Conservation (phyloP, 2,797 vertebrate species). For the Oreortyx pictus region DNA sequence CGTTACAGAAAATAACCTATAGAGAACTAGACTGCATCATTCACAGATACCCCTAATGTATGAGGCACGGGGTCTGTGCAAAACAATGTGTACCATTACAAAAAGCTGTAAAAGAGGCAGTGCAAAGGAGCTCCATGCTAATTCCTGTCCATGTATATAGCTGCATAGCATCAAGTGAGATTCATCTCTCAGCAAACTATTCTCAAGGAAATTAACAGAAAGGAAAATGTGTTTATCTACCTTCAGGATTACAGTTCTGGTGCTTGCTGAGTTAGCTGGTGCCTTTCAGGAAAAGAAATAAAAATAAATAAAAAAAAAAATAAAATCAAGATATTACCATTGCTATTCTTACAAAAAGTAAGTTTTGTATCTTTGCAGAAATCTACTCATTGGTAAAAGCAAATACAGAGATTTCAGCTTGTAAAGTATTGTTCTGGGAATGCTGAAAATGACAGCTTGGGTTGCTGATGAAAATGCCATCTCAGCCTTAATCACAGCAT, state of each 20-base stretch:
- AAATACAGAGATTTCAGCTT: slow-evolving; percentile 1
- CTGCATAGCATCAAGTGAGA: background rate
- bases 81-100: fast-evolving
- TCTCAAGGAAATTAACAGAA: background rate
- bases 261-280: background rate
- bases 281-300: background rate
- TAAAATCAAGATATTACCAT: background rate
- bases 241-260: background rate
- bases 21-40: background rate
- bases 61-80: fast-evolving
- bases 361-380: background rate
- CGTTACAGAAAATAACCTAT: background rate
- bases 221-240: background rate
- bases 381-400: background rate
- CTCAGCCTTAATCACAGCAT: slow-evolving; percentile 8
- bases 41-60: background rate
- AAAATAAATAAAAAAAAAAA: too few relatives aligned
- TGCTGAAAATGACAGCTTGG: background rate
- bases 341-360: background rate
- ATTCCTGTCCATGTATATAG: fast-evolving
- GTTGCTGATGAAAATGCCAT: slow-evolving; percentile 25
- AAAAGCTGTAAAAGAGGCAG: background rate
- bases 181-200: background rate
- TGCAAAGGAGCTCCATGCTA: background rate
- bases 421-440: background rate